Evolutionary conservation across 2,888 invertebrate species (phyloP).

Genomic region (Limnephilus auricula): DNA sequence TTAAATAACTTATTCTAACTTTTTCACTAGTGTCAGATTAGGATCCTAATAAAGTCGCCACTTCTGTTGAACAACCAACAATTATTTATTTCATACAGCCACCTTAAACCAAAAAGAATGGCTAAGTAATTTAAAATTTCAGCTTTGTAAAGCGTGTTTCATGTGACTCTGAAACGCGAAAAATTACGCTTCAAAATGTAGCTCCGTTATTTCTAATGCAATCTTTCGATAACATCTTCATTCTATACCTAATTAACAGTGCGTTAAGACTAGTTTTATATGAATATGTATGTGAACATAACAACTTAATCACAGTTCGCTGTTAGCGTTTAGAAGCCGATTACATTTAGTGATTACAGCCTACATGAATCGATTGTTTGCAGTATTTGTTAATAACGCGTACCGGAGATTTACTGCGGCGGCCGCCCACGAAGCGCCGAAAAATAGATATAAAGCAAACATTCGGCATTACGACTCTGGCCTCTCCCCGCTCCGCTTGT

Average conservation of each 20-base stretch:
- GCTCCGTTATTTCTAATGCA: neutral
- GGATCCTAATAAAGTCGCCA: no score
- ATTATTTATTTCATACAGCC: no score
- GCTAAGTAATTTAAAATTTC: neutral
- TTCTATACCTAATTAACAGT: conserved; percentile 30
- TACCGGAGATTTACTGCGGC: neutral
- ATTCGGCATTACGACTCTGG: neutral
- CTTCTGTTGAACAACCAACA: no score
- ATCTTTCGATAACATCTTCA: neutral
- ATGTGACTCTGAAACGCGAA: no score
- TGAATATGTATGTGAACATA: conserved; percentile 33
- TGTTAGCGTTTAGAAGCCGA: neutral
- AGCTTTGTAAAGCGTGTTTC: no score
- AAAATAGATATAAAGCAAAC: conserved; percentile 40
- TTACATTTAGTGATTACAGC: conserved; percentile 43
- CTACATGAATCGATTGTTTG: conserved; percentile 43
- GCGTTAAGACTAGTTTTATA: conserved; percentile 5
- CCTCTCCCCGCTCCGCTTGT: neutral
- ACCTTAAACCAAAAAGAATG: no score
- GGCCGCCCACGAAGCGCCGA: conserved; percentile 44
- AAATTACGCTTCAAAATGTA: no score
- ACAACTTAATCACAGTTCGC: conserved; percentile 36
- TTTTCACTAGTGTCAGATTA: no score
- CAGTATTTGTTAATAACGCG: conserved; percentile 39
- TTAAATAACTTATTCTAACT: no score